Conservation (phyloP, 2,113 vertebrate genomes). For the Numida meleagris region DNA sequence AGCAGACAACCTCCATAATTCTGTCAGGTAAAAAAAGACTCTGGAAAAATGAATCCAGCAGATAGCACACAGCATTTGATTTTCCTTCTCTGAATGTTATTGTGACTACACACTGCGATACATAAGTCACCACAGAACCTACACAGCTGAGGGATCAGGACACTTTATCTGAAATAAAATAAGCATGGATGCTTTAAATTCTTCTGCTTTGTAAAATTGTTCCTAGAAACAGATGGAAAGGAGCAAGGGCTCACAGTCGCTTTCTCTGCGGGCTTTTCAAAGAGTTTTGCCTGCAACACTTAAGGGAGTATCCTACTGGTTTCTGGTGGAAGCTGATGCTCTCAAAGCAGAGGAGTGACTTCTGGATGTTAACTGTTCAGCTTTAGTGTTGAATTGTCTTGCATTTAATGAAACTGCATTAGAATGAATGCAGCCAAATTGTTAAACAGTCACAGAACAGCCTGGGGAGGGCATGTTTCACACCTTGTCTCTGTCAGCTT, state of each 20-base stretch:
- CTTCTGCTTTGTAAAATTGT: not conserved
- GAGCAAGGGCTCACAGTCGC: not conserved
- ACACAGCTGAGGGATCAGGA: not conserved
- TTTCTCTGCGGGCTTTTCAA: not conserved
- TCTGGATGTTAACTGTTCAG: not conserved
- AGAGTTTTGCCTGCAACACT: not conserved
- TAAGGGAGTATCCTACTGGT: not conserved
- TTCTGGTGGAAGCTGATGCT: not conserved
- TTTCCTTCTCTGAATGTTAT: not conserved
- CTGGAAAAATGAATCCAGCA: not conserved
- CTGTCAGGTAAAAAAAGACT: conserved; percentile 3
- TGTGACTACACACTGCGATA: fast-evolving
- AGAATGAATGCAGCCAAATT: not conserved
- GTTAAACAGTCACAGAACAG: not conserved
- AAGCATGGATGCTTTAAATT: not conserved
- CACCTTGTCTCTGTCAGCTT: not conserved
- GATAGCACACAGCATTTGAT: not conserved
- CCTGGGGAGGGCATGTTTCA: not conserved
- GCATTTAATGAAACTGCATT: not conserved
- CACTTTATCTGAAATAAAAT: not conserved
- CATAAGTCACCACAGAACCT: not conserved
- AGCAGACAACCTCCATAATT: not conserved
- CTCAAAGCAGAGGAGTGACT: not conserved
- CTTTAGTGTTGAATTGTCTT: not conserved
- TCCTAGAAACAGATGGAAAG: not conserved